phyloP scores from a whole-genome alignment of 2,888 invertebrate species.

The Tridacna crocea region DNA sequence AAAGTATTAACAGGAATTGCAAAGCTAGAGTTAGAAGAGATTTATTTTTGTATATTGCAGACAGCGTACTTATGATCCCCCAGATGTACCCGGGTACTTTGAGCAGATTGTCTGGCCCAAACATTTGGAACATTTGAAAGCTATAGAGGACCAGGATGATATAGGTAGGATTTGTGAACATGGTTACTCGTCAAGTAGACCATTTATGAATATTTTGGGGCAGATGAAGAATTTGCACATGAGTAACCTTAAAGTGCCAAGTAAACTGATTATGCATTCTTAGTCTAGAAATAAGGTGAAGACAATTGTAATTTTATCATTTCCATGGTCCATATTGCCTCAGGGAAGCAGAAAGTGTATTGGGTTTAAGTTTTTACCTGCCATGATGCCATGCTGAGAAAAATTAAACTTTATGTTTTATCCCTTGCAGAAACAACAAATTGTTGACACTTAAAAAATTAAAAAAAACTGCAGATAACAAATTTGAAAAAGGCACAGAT shows the following conservation, averaged over 20 bases:
- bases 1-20: too few species aligned
- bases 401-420: too few species aligned
- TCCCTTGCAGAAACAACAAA: too few species aligned
- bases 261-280: neutral
- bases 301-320: neutral
- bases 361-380: too few species aligned
- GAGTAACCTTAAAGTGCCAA: neutral
- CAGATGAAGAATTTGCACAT: neutral
- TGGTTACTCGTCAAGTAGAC: neutral
- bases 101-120: conserved; percentile 96
- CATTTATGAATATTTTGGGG: neutral
- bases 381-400: too few species aligned
- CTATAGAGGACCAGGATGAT: conserved; percentile 67
- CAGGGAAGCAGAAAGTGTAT: too few species aligned
- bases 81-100: conserved; percentile 95
- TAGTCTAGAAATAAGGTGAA: neutral
- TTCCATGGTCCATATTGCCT: too few species aligned
- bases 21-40: too few species aligned
- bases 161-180: conserved; percentile 66
- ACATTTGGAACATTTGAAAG: conserved; percentile 85
- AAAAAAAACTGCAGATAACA: neutral
- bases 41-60: conserved; percentile 48
- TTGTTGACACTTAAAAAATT: too few species aligned
- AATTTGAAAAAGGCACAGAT: neutral
- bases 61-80: conserved; percentile 91